Conservation (phyloP, 2,797 vertebrate species). For the Trachops cirrhosus region DNA sequence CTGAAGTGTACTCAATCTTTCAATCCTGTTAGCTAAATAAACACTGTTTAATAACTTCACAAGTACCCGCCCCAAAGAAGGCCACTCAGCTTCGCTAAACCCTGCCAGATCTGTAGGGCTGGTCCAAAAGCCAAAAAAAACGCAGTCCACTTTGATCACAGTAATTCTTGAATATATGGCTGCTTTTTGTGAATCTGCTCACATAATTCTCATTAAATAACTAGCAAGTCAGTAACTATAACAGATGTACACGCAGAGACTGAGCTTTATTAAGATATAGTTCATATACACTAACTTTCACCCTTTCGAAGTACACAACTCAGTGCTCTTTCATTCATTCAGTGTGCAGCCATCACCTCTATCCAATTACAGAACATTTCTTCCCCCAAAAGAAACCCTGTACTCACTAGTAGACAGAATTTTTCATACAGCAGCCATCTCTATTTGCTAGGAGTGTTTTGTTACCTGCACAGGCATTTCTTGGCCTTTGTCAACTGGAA, state of each 20-base stretch:
- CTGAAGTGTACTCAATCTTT: neutral
- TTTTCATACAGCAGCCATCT: neutral
- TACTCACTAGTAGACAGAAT: neutral
- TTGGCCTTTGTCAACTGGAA: neutral
- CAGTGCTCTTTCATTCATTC: neutral
- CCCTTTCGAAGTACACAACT: slow-evolving; percentile 15
- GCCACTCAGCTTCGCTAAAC: neutral
- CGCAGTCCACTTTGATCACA: neutral
- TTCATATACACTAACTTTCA: neutral
- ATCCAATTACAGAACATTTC: slow-evolving; percentile 20
- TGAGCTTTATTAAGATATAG: neutral
- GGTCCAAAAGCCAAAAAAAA: neutral
- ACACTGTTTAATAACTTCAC: neutral
- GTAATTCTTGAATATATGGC: neutral
- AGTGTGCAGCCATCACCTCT: neutral
- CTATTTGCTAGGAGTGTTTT: neutral
- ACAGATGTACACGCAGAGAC: neutral
- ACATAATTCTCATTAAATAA: slow-evolving; percentile 7
- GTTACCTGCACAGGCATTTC: neutral
- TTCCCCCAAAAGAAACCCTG: neutral
- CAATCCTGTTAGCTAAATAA: neutral
- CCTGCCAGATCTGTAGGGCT: neutral
- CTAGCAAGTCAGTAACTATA: neutral
- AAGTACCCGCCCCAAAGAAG: neutral
- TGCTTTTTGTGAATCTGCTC: neutral